phyloP scores from a whole-genome alignment of 1,140 invertebrate species.

The Aphaenogaster rudis region DNA sequence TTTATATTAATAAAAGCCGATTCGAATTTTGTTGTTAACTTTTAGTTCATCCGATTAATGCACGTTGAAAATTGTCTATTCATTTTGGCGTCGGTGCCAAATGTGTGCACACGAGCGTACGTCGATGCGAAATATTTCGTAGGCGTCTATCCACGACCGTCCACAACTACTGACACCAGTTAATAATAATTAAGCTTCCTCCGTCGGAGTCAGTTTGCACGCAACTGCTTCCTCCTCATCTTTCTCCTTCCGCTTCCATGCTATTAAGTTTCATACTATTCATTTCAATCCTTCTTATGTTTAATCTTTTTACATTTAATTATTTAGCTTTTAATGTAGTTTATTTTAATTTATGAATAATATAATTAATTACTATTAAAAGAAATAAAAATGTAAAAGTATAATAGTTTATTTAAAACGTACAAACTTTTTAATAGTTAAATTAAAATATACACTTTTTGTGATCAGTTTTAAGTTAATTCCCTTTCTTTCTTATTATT shows the following conservation, averaged over 20 bases:
- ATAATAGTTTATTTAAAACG: background rate
- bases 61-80: background rate
- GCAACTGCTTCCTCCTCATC: constrained; percentile 23
- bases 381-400: background rate
- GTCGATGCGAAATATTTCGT: constrained; percentile 41
- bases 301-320: background rate
- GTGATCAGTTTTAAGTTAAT: background rate
- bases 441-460: too few relatives aligned
- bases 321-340: background rate
- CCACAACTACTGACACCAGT: constrained; percentile 61
- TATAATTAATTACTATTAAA: background rate
- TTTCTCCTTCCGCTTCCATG: constrained; percentile 37
- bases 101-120: constrained; percentile 2
- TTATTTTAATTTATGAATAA: background rate
- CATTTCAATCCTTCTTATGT: background rate
- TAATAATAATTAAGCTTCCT: constrained; percentile 76
- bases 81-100: constrained; percentile 29
- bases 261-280: constrained; percentile 41
- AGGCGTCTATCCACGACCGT: constrained; percentile 28
- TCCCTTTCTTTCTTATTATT: background rate
- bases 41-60: background rate
- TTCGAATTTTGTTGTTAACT: background rate
- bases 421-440: background rate
- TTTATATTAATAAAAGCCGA: constrained; percentile 1
- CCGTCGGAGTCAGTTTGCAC: constrained; percentile 53